Evolutionary conservation across 2,797 vertebrate species (phyloP), one percentile per base, ranked within the genome.

Genomic region (Gastrophryne carolinensis): DNA sequence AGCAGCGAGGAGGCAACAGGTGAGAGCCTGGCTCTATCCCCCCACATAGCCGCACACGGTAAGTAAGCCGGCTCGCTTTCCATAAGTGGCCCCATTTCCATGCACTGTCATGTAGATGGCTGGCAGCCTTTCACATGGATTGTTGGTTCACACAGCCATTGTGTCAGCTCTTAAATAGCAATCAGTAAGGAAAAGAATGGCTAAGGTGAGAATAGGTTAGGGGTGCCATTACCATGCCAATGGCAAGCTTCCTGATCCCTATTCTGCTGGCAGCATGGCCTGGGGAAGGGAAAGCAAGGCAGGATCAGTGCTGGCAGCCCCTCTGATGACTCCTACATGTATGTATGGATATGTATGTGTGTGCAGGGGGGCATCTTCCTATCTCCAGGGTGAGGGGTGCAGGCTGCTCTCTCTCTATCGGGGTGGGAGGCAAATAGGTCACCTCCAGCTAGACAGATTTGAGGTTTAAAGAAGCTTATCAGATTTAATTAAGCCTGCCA

Each of bases 1-100:
- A n/a, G n/a, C n/a, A n/a, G n/a, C n/a, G n/a, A n/a, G n/a, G n/a
- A n/a, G 85, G 92, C 93, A 96, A 96, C 94, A 98, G 92, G 94
- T 97, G 91, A 87, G 92, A 80, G 35, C 79, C n/a, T 19, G 21
- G 17, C 17, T n/a, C n/a, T n/a, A n/a, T n/a, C n/a, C n/a, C n/a
- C n/a, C n/a, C n/a, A n/a, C n/a, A n/a, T n/a, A n/a, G n/a, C n/a
- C n/a, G n/a, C n/a, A n/a, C 87, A 89, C 85, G 86, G 89, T 91
- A 89, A 90, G 87, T 80, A 21, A 19, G 8, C n/a, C 6, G 12
- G 17, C 6, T 21, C 12, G 47, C 66, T 66, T 77, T 17, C 26
- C 63, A 64, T 52, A 70, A 69, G 39, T 79, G 72, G 30, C 64
- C 67, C 69, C 41, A 73, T 73, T 76, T 69, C 66, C 56, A 68